phyloP scores from a whole-genome alignment of 1,140 invertebrate genomes.

The Bombus terrestris region DNA sequence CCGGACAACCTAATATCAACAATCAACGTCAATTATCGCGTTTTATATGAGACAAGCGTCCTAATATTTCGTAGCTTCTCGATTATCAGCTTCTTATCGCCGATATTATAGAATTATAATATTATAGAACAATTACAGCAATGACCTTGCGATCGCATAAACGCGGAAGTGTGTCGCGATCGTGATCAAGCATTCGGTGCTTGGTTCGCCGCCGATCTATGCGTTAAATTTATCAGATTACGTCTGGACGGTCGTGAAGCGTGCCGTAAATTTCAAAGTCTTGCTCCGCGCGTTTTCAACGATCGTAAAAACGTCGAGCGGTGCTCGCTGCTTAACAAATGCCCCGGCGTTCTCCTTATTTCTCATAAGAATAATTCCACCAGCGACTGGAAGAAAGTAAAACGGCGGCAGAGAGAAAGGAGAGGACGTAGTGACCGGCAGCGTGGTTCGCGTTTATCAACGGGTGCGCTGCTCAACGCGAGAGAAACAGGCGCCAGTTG shows the following conservation, averaged over 20 bases:
- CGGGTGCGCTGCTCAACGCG: background rate
- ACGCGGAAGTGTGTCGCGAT: background rate
- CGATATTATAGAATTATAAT: too few relatives aligned
- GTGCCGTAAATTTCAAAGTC: constrained; percentile 21
- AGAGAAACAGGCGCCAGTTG: background rate
- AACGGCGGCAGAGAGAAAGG: background rate
- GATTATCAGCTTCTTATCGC: too few relatives aligned
- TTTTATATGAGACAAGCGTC: too few relatives aligned
- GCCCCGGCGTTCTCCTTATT: constrained; percentile 14
- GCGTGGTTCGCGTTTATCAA: constrained; percentile 29
- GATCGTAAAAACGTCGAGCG: constrained; percentile 56
- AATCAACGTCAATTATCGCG: too few relatives aligned
- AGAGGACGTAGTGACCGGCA: background rate
- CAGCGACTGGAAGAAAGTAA: constrained; percentile 16
- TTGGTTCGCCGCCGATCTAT: background rate
- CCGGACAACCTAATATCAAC: too few relatives aligned
- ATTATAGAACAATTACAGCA: too few relatives aligned
- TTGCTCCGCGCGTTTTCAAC: constrained; percentile 2
- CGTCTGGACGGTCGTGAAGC: background rate
- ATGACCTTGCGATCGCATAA: background rate
- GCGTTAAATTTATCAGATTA: constrained; percentile 27
- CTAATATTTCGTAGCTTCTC: too few relatives aligned
- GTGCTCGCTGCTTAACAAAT: constrained; percentile 45
- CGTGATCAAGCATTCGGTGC: background rate
- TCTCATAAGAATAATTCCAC: constrained; percentile 58